phyloP scores from a whole-genome alignment of 2,797 vertebrate genomes.

The Muraenolepis orangiensis region DNA sequence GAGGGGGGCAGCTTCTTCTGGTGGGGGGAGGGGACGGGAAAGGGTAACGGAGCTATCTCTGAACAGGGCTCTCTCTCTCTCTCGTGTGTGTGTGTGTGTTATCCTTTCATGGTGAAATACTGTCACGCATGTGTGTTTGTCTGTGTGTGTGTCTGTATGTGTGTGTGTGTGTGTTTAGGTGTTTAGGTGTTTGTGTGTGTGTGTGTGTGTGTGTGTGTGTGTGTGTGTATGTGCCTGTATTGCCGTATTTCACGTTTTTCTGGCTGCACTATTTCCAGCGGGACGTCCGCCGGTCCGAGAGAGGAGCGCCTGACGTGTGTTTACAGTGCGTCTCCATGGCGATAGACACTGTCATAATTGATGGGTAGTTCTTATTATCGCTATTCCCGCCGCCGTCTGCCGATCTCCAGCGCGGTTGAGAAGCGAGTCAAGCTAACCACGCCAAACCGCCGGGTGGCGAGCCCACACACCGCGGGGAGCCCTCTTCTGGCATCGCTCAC shows the following conservation, averaged over 20 bases:
- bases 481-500: slow-evolving; percentile 23
- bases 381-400: slow-evolving; percentile 40
- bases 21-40: slow-evolving; percentile 38
- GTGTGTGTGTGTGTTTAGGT: not conserved
- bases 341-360: not conserved
- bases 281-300: not conserved
- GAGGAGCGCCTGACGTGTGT: not conserved
- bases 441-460: slow-evolving; percentile 36
- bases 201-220: slow-evolving; percentile 2
- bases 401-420: slow-evolving; percentile 39
- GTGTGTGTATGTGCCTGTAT: slow-evolving; percentile 8
- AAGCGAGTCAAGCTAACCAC: slow-evolving; percentile 31
- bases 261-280: slow-evolving; percentile 16
- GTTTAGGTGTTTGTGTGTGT: not conserved
- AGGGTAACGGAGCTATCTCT: slow-evolving; percentile 27
- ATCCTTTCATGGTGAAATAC: slow-evolving; percentile 43
- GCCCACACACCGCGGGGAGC: not conserved
- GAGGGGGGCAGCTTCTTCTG: slow-evolving; percentile 49
- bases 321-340: not conserved
- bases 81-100: slow-evolving; percentile 44
- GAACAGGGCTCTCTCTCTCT: too few relatives aligned
- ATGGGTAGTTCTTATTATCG: slow-evolving; percentile 51
- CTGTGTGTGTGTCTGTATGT: too few relatives aligned
- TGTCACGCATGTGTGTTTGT: slow-evolving; percentile 21
- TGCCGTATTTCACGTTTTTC: slow-evolving; percentile 23